Conservation (phyloP, 2,888 invertebrate species). For the Heliconius sara region DNA sequence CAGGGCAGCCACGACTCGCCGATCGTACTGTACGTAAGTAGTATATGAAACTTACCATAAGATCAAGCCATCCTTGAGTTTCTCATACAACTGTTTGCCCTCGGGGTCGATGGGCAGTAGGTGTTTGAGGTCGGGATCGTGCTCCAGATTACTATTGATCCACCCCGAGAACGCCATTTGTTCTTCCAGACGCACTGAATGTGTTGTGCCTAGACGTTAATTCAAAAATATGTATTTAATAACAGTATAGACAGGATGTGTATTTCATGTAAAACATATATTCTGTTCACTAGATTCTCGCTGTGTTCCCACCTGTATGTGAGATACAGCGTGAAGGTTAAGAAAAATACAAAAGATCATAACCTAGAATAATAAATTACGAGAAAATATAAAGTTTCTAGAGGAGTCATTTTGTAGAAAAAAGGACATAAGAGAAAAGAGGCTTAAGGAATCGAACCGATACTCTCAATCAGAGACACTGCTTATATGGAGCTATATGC, state of each 20-base stretch:
- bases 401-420: no score
- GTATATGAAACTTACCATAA: slow-evolving; percentile 86
- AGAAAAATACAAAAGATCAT: no score
- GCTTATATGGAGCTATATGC: no score
- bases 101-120: slow-evolving; percentile 96
- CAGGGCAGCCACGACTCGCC: no score
- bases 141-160: slow-evolving; percentile 97
- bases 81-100: slow-evolving; percentile 95
- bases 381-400: not conserved
- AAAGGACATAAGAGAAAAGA: not conserved
- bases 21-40: not conserved
- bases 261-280: no score
- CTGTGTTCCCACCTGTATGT: no score
- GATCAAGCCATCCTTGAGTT: slow-evolving; percentile 97
- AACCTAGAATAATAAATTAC: not conserved
- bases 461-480: not conserved
- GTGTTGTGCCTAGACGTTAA: slow-evolving; percentile 87
- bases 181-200: slow-evolving; percentile 97
- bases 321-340: no score
- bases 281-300: no score
- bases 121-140: slow-evolving; percentile 95
- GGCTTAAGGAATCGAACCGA: not conserved
- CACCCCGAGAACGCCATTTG: slow-evolving; percentile 99
- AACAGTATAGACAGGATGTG: not conserved
- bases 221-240: not conserved